These are phyloP conservation scores for Orchestia grillus DNA, from an alignment of 1,140 invertebrate species.

Conservation along the genomic window DNA sequence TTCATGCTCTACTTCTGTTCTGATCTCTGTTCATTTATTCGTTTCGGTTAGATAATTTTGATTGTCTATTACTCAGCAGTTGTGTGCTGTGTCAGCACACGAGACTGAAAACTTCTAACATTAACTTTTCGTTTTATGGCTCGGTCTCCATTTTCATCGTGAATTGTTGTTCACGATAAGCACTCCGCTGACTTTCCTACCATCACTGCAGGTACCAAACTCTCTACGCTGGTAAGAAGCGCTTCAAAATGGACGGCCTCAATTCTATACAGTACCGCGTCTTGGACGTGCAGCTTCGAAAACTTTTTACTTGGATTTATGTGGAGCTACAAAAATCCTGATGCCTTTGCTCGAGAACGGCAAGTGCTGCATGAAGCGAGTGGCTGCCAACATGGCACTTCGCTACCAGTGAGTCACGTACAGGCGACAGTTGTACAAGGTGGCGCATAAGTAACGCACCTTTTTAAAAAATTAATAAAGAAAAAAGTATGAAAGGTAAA, in stretches of 20 bases:
- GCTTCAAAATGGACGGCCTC: slow-evolving; percentile 87
- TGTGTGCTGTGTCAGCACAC: neutral
- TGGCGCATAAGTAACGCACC: no score
- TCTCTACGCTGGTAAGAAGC: slow-evolving; percentile 83
- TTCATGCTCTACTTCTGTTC: neutral
- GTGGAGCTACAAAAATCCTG: slow-evolving; percentile 66
- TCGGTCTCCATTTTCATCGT: neutral
- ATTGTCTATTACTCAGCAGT: neutral
- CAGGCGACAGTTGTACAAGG: no score
- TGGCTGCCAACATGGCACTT: neutral
- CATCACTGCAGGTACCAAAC: slow-evolving; percentile 76
- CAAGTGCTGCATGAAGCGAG: neutral
- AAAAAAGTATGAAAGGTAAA: no score
- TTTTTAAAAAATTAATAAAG: no score
- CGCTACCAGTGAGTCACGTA: no score
- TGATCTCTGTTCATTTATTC: no score
- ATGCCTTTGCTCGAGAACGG: neutral
- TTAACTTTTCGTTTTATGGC: neutral
- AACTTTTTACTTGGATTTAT: slow-evolving; percentile 73
- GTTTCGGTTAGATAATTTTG: no score
- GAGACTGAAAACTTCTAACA: neutral
- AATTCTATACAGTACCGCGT: slow-evolving; percentile 86
- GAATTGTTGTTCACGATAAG: neutral
- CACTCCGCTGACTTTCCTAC: neutral
- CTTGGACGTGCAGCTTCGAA: slow-evolving; percentile 77